Conservation (phyloP, 2,113 vertebrate genomes). For the Catharus bicknelli region DNA sequence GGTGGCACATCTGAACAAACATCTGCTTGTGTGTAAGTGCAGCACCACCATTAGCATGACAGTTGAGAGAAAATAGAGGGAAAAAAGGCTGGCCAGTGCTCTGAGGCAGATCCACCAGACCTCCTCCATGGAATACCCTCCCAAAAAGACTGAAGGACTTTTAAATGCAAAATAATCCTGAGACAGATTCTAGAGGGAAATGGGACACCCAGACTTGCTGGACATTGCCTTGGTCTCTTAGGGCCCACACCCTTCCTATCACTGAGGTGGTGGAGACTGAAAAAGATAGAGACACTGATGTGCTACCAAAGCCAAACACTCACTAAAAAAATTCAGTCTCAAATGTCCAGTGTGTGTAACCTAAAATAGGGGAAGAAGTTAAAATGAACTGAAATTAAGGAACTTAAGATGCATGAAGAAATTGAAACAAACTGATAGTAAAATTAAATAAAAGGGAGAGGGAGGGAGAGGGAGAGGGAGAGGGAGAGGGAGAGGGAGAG, state of each 20-base stretch:
- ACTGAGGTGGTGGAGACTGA: not conserved
- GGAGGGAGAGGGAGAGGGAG: no score
- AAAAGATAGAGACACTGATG: not conserved
- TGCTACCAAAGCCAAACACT: not conserved
- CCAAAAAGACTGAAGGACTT: not conserved
- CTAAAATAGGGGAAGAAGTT: not conserved
- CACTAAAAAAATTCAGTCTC: not conserved
- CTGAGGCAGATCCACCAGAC: not conserved
- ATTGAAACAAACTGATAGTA: constrained; percentile 23
- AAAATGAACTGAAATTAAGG: constrained; percentile 39
- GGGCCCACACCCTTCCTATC: not conserved
- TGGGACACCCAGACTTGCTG: not conserved
- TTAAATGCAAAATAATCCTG: not conserved
- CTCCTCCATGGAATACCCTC: not conserved
- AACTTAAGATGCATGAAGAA: constrained; percentile 17
- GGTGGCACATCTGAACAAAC: not conserved
- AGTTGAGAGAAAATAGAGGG: not conserved
- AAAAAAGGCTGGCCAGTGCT: not conserved
- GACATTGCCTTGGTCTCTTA: not conserved
- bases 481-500: not conserved
- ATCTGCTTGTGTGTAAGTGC: not conserved
- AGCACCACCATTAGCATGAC: not conserved
- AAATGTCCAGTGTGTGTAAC: not conserved
- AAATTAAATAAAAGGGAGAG: constrained; percentile 32
- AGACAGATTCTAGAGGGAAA: not conserved